phyloP scores from a whole-genome alignment of 2,888 invertebrate species.

The Lasius platythorax region DNA sequence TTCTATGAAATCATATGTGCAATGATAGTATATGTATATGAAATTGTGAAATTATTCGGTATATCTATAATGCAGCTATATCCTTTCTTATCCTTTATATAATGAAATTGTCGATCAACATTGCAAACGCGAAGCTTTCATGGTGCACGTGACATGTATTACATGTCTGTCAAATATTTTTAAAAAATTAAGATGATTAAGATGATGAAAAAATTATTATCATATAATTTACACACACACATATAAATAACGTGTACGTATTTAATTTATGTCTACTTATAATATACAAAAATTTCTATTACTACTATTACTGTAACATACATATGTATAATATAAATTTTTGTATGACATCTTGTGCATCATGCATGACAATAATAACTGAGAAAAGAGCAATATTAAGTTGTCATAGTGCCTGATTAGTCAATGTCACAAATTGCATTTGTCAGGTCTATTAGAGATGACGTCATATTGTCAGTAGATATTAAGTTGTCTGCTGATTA shows the following conservation, averaged over 20 bases:
- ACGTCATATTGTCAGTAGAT: conserved; percentile 18
- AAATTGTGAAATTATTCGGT: background rate
- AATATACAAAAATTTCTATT: conserved; percentile 4
- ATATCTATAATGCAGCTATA: background rate
- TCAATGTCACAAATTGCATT: conserved; percentile 33
- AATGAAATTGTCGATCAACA: background rate
- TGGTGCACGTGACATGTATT: background rate
- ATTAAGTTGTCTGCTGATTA: conserved; percentile 49
- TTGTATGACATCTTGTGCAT: background rate
- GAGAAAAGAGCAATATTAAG: conserved; percentile 13
- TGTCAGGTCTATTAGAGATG: conserved; percentile 41
- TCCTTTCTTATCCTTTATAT: conserved; percentile 2
- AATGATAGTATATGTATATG: background rate
- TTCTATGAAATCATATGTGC: background rate
- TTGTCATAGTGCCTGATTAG: conserved; percentile 35
- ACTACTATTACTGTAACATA: too few species aligned
- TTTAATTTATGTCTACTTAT: background rate
- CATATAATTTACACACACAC: too few species aligned
- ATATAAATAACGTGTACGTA: background rate
- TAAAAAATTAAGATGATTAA: too few species aligned
- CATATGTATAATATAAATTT: background rate
- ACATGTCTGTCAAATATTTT: background rate
- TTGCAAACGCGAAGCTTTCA: background rate
- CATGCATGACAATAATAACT: background rate
- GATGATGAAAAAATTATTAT: background rate